These are phyloP conservation scores for Temnothorax rugatulus DNA, from an alignment of 2,888 invertebrate species.

Conservation along the genomic window DNA sequence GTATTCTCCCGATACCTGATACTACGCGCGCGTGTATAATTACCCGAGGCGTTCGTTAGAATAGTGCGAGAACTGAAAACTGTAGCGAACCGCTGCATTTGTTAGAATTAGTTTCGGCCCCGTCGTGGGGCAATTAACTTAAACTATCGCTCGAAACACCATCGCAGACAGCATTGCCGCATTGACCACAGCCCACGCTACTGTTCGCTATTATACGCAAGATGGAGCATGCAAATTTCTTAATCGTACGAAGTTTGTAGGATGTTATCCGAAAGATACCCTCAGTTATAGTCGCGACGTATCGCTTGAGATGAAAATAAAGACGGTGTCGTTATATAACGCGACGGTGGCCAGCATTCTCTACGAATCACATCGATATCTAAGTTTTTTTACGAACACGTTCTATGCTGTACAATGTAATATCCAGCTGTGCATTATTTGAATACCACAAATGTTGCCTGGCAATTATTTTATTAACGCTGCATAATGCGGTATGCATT, in stretches of 20 bases:
- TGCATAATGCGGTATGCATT: conserved; percentile 30
- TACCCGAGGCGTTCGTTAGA: conserved; percentile 33
- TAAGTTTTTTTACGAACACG: not conserved
- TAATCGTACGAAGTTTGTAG: conserved; percentile 58
- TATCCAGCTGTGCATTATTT: not conserved
- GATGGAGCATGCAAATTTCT: conserved; percentile 65
- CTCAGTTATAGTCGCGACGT: not conserved
- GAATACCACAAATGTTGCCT: not conserved
- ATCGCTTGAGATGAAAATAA: conserved; percentile 13
- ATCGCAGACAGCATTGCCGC: conserved; percentile 54
- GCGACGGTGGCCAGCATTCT: not conserved
- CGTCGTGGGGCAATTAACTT: conserved; percentile 57
- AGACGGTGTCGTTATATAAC: not conserved
- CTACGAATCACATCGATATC: not conserved
- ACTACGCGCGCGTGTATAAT: not conserved
- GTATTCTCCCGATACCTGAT: not conserved
- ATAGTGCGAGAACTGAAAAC: conserved; percentile 38
- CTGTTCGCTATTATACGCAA: conserved; percentile 33
- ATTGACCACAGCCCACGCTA: conserved; percentile 48
- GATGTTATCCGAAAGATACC: not conserved
- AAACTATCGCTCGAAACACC: conserved; percentile 54
- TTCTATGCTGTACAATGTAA: not conserved
- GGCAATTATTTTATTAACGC: conserved; percentile 38
- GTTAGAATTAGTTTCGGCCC: conserved; percentile 62
- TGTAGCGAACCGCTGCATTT: conserved; percentile 41